A percentile compares a stretch with the other conserved stretches of the same genome.
These are phyloP conservation scores for Chloroclysta siterata DNA, from an alignment of 2,888 invertebrate species.

Conservation along the genomic window DNA sequence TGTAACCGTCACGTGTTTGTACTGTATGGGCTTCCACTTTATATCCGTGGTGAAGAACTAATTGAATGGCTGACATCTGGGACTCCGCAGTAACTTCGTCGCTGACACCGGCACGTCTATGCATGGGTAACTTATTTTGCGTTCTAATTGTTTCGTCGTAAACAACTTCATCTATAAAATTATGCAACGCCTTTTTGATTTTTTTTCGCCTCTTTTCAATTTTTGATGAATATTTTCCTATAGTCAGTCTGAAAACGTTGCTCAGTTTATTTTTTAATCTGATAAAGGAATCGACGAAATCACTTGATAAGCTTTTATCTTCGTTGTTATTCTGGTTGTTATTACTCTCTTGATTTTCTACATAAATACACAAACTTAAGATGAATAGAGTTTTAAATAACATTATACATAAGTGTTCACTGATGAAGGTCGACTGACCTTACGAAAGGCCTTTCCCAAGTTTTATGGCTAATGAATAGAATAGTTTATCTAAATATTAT, in stretches of 20 bases:
- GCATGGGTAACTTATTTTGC: not conserved
- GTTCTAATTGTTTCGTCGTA: conserved; percentile 14
- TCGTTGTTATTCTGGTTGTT: not conserved
- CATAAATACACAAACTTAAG: conserved; percentile 9
- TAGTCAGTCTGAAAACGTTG: conserved; percentile 3
- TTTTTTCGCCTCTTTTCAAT: conserved; percentile 20
- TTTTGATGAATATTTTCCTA: not conserved
- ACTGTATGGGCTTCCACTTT: conserved; percentile 51
- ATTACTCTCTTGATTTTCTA: not conserved
- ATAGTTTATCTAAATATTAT: conserved; percentile 21
- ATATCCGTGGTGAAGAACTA: conserved; percentile 47
- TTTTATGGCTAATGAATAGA: not conserved
- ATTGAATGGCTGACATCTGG: conserved; percentile 26
- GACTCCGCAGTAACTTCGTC: conserved; percentile 4
- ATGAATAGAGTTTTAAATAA: conserved; percentile 14
- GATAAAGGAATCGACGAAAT: conserved; percentile 1
- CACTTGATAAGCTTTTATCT: not conserved
- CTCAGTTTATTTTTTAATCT: conserved; percentile 10
- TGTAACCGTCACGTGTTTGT: conserved; percentile 55
- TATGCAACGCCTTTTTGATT: conserved; percentile 43
- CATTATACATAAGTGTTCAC: conserved; percentile 9
- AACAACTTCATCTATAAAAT: conserved; percentile 40
- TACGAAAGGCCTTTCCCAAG: not conserved
- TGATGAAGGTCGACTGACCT: conserved; percentile 6
- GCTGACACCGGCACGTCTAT: not conserved